Base-by-base conservation (phyloP, 2,888 invertebrate species). In the Chrysolina americana region DNA sequence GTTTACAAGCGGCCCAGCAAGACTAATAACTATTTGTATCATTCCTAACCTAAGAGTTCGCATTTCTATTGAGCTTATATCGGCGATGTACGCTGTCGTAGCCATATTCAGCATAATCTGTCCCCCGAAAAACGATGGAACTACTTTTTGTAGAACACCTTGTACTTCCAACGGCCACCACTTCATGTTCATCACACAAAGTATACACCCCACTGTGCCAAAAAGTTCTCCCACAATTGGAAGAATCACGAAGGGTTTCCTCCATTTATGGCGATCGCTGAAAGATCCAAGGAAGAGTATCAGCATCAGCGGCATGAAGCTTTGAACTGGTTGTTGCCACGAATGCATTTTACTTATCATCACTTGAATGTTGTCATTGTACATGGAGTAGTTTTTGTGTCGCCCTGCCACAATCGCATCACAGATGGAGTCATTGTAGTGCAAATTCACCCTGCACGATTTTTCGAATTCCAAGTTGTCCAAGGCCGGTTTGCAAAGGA, bases 41-140 rank as follows among this genome's bases (percentile, higher is more conserved):
- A 92, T 83, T 23, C 92, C 92, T 65, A 92, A 88, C 81, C 92
- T 87, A 70, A 92, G 89, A 1, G 92, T 92, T 50, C 92, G 88
- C 76, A 90, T 89, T 80, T 92, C 90, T 17, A 90, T 75, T 0
- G 91, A 88, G 63, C 92, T 88, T 4, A 87, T 82, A 77, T 88
- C 88, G 4, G 88, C 87, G 36, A 88, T 85, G 73, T 88, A 88
- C 1, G 88, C 83, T 65, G 86, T 88, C 15, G 85, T 81, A 11
- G 87, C 87, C 87, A 88, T 87, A 5, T 84, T 80, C 15, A 88
- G 70, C 83, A 87, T 85, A 0, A 91, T 89, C 75, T 89, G 87
- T 41, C 92, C 91, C 41, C 93, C 92, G 23, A 90, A 89, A 28
- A 92, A 84, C 0, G 92, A 90, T 2, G 90, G 89, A 1, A 92